Evolutionary conservation across 2,888 invertebrate genomes (phyloP), one percentile per base, ranked within the genome.

Genomic region (Erebia aethiops): DNA sequence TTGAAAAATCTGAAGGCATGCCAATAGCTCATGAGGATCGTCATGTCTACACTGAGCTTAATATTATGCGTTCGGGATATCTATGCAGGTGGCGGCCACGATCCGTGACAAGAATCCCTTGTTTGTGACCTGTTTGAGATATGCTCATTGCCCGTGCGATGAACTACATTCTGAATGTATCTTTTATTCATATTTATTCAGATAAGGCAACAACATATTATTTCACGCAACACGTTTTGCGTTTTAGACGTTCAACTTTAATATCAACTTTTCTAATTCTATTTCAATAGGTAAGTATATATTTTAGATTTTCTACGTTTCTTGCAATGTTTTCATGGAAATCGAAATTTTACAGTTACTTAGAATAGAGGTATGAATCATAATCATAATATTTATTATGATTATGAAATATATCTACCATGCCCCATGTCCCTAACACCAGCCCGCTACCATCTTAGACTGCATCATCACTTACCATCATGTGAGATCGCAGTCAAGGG

Each of bases 31-130:
- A 69, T 49, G 64, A 54, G 52, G 62, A 71, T 67, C 41, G 41
- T 58, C 41, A 49, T 63, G 64, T 57, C 57, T 18, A 52, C 62
- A 58, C 54, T 66, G 61, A 68, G 65, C 26, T 16, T 46, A 60
- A 56, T 71, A 87, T 87, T 87, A 84, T 77, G 80, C 80, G 87
- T 86, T 86, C 78, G 75, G 75, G 75, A 87, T 89, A 84, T 79
- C 81, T 77, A 91, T 90, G 90, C 92, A 91, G 91, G 91, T 91
- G 87, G 86, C 84, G 84, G 74, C 76, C 83, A 80, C 75, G 75
- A 78, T 72, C 84, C 92, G 91, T 92, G 92, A 90, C 88, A 84
- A 77, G 89, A 89, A 90, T 91, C 80, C 81, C 84, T 81, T 85
- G 81, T 81, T 81, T 80, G 81, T 82, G 87, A 87, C 87, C 86